phyloP scores from a whole-genome alignment of 92 coral and sea anemone species.

The Blastomussa wellsi region DNA sequence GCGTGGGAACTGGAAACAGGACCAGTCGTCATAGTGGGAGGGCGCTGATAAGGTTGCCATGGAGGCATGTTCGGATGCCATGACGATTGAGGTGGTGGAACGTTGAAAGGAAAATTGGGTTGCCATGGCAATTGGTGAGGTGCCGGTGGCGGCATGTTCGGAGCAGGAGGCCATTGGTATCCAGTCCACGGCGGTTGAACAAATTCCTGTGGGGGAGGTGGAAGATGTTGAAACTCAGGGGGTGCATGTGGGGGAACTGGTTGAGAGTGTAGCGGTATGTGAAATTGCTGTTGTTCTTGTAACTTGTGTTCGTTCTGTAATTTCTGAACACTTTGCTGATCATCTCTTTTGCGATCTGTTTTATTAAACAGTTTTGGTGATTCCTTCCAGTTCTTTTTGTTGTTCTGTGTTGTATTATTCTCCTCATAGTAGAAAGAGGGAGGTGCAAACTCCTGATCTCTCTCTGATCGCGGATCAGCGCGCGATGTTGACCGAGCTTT shows the following conservation, averaged over 20 bases:
- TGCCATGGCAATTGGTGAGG: constrained; percentile 38
- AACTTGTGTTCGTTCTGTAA: constrained; percentile 5
- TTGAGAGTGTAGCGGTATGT: constrained; percentile 17
- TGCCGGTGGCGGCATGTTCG: constrained; percentile 32
- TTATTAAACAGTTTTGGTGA: neutral
- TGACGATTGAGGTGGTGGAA: constrained; percentile 38
- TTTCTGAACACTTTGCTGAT: constrained; percentile 1
- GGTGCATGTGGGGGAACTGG: constrained; percentile 19
- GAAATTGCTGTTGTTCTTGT: constrained; percentile 14
- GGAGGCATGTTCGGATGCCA: constrained; percentile 30
- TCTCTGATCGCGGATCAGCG: constrained; percentile 48
- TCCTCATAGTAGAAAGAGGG: constrained; percentile 84
- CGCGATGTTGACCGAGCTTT: constrained; percentile 27
- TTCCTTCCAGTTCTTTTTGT: constrained; percentile 17
- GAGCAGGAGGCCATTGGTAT: constrained; percentile 49
- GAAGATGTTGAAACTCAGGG: constrained; percentile 45
- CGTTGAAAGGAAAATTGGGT: constrained; percentile 20
- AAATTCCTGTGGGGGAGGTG: constrained; percentile 66
- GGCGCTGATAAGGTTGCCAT: constrained; percentile 47
- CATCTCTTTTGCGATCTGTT: neutral
- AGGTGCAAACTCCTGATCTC: constrained; percentile 88
- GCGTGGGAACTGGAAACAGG: neutral
- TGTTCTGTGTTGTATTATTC: neutral
- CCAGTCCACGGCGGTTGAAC: constrained; percentile 47
- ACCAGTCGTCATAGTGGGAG: neutral